Conservation (phyloP, 2,888 invertebrate species). For the Pristionchus arcanus region DNA sequence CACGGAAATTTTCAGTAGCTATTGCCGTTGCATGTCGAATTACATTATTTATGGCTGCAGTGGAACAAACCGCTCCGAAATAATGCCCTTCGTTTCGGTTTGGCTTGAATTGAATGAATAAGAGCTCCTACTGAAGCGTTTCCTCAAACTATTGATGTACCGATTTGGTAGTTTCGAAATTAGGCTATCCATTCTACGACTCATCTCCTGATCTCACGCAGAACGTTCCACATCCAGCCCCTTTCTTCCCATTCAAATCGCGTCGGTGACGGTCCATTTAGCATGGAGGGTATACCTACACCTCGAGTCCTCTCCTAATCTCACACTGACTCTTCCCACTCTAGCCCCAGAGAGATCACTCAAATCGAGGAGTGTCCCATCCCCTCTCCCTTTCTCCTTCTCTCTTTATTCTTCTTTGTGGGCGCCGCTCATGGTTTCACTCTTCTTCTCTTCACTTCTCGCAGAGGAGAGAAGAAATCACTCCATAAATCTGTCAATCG, state of each 20-base stretch:
- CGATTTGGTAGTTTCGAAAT: neutral
- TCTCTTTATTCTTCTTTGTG: slow-evolving; percentile 2
- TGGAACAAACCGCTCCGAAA: too few species aligned
- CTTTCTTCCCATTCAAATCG: neutral
- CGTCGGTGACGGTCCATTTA: slow-evolving; percentile 14
- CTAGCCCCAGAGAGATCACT: neutral
- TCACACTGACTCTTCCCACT: neutral
- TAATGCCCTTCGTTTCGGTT: too few species aligned
- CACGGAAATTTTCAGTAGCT: too few species aligned
- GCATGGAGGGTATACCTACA: slow-evolving; percentile 48
- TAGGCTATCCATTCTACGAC: neutral
- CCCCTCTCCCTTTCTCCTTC: neutral
- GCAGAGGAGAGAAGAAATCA: neutral
- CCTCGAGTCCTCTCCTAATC: neutral
- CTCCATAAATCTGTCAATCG: neutral
- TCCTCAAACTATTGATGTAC: too few species aligned
- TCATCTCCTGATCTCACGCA: neutral
- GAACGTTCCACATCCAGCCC: slow-evolving; percentile 3
- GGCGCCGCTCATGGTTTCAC: slow-evolving; percentile 8
- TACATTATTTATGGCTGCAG: too few species aligned
- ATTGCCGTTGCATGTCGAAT: too few species aligned
- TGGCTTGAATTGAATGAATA: too few species aligned
- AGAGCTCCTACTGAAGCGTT: too few species aligned
- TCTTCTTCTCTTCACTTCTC: neutral
- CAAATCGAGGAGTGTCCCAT: neutral